phyloP scores from a whole-genome alignment of 1,140 invertebrate genomes.

The Trissolcus basalis region DNA sequence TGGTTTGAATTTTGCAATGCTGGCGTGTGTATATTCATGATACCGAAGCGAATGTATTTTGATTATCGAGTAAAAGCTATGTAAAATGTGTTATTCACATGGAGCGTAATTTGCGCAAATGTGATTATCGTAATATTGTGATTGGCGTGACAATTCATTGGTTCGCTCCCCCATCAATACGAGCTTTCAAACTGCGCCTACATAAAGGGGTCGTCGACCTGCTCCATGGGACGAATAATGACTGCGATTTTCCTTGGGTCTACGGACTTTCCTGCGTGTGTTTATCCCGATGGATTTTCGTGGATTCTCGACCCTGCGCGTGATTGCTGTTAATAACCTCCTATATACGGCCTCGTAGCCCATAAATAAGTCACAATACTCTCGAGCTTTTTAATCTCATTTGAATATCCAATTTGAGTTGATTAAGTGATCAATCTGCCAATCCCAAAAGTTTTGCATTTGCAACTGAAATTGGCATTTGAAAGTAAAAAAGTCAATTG shows the following conservation, averaged over 20 bases:
- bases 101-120: conserved; percentile 1
- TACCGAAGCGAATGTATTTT: too few relatives aligned
- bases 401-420: too few relatives aligned
- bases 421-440: too few relatives aligned
- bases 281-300: conserved; percentile 30
- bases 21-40: too few relatives aligned
- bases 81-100: conserved; percentile 28
- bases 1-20: too few relatives aligned
- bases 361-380: conserved; percentile 6
- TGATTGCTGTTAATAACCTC: conserved; percentile 23
- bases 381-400: too few relatives aligned
- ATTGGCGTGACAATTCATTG: conserved; percentile 45
- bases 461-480: too few relatives aligned
- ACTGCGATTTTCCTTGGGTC: conserved; percentile 50
- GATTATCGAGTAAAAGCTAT: background rate
- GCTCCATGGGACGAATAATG: conserved; percentile 42
- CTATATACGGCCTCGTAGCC: conserved; percentile 5
- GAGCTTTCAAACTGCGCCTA: conserved; percentile 46
- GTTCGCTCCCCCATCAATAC: conserved; percentile 35
- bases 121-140: conserved; percentile 46
- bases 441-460: too few relatives aligned
- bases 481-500: too few relatives aligned
- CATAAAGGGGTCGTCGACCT: conserved; percentile 41
- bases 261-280: conserved; percentile 25
- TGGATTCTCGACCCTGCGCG: conserved; percentile 4